These are phyloP conservation scores for Pseudorhiza aurosa DNA, from an alignment of 30 jellyfish, hydroid and myxozoan species.

Conservation along the genomic window DNA sequence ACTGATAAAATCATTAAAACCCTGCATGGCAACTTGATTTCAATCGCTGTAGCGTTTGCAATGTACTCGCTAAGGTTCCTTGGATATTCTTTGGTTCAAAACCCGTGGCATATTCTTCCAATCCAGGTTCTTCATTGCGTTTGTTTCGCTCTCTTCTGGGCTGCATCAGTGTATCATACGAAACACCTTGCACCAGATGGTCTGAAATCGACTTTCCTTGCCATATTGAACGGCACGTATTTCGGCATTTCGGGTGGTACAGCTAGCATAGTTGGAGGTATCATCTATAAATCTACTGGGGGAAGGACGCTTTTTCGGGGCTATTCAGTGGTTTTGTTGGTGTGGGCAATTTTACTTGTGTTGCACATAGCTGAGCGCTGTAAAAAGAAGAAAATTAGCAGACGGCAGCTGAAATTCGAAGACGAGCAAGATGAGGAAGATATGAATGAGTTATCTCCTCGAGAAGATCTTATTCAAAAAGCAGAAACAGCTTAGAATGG, in stretches of 20 bases:
- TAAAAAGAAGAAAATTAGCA: not conserved
- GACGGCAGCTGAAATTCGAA: not conserved
- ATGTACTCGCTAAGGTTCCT: slow-evolving; percentile 60
- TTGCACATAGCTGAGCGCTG: slow-evolving; percentile 29
- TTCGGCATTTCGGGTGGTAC: slow-evolving; percentile 72
- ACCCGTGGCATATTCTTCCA: slow-evolving; percentile 74
- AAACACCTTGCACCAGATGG: slow-evolving; percentile 48
- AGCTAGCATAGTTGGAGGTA: slow-evolving; percentile 74
- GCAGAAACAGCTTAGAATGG: not conserved
- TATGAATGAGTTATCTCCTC: not conserved
- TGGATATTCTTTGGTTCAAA: slow-evolving; percentile 48
- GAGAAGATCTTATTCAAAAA: not conserved
- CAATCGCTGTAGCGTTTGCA: slow-evolving; percentile 43
- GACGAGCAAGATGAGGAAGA: not conserved
- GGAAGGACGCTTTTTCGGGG: slow-evolving; percentile 60
- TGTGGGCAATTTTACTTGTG: slow-evolving; percentile 50
- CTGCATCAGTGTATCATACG: slow-evolving; percentile 73
- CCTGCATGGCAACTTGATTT: slow-evolving; percentile 64
- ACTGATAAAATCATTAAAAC: slow-evolving; percentile 39
- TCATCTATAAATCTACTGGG: slow-evolving; percentile 64
- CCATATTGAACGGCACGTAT: slow-evolving; percentile 53
- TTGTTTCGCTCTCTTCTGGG: slow-evolving; percentile 76
- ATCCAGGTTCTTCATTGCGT: slow-evolving; percentile 75
- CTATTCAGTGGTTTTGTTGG: slow-evolving; percentile 26
- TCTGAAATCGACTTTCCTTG: slow-evolving; percentile 66